Conservation (phyloP, 2,797 vertebrate species). For the Mallotus villosus region DNA sequence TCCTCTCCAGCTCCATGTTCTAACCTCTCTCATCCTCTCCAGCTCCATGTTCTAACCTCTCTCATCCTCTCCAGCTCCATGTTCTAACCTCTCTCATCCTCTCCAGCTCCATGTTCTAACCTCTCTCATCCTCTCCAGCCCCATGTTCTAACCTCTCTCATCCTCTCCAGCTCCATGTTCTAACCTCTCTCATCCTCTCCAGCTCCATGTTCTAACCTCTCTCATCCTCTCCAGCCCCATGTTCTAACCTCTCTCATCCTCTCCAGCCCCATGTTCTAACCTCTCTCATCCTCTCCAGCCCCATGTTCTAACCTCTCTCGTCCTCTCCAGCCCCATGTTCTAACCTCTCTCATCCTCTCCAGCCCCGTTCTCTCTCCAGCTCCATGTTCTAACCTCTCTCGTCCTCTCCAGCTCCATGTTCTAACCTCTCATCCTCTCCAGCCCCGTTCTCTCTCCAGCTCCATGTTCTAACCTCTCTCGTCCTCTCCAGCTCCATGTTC, state of each 20-base stretch:
- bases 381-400: too few species aligned
- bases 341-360: too few species aligned
- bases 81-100: too few species aligned
- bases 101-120: conserved; percentile 90
- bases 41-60: conserved; percentile 97
- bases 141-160: too few species aligned
- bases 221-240: conserved; percentile 87
- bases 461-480: too few species aligned
- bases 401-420: conserved; percentile 88
- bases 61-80: conserved; percentile 87
- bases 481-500: conserved; percentile 88
- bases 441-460: conserved; percentile 88
- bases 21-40: too few species aligned
- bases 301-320: too few species aligned
- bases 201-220: conserved; percentile 97
- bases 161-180: conserved; percentile 88
- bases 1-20: conserved; percentile 88
- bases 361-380: conserved; percentile 89
- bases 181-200: too few species aligned
- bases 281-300: conserved; percentile 81
- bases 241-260: too few species aligned
- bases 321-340: conserved; percentile 88
- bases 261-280: conserved; percentile 90
- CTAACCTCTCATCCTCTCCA: too few species aligned
- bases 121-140: conserved; percentile 81